Base-by-base conservation (phyloP, 2,888 invertebrate genomes). In the Tetanocera ferruginea region DNA sequence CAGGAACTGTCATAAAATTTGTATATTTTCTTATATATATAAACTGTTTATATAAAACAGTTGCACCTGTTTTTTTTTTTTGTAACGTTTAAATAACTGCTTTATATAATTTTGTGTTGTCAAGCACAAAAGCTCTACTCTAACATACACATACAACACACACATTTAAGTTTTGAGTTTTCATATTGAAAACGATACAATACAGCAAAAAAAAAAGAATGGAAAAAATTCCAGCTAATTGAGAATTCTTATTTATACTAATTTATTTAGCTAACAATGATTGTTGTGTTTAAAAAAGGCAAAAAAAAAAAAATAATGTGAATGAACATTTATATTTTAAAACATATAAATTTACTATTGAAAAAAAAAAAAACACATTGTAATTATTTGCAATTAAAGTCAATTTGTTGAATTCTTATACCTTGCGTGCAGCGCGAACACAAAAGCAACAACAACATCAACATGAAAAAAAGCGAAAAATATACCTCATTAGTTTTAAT, bases 391-490 rank as follows among this genome's bases (percentile, higher is more conserved):
- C 78, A 83, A 84, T 83, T 85, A 79, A 79, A 86, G 84, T 86
- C 82, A 86, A 85, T 85, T 85, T 83, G 79, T 79, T 82, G 76
- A 83, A 84, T 82, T 86, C 81, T 85, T 81, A 76, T 66, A 81
- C 83, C 80, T 85, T 85, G 86, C 84, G 84, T 86, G 86, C 86
- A 76, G 62, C 66, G 52, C 60, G 17, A 73, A 78, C 72, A 57
- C n/a, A 76, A 75, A 74, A 62, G 62, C 43, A 76, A 75, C 75
- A 62, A 67, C 43, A 52, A 51, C n/a, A n/a, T n/a, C n/a, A n/a
- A n/a, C n/a, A n/a, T n/a, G n/a, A 71, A 69, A 31, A 23, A 69
- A 76, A 11, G 51, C 57, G 51, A 19, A 34, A 62, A 76, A 43
- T 74, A 76, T 31, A 67, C 75, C 75, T 75, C 75, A 75, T 67